Base-by-base conservation (phyloP, 2,888 invertebrate genomes). In the Eumerus sabulonum region DNA sequence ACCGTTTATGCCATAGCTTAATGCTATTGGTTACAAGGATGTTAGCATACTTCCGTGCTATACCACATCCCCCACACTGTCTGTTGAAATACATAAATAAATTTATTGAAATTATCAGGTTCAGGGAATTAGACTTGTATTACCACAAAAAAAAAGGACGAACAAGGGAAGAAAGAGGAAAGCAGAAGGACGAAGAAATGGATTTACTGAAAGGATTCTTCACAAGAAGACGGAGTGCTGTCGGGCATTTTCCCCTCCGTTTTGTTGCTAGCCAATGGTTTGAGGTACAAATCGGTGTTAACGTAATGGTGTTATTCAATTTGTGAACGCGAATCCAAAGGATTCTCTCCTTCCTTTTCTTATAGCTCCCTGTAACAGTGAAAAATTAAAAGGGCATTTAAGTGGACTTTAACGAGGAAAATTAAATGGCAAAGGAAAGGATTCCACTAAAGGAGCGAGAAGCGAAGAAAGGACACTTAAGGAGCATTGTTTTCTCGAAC, bases 41-140 rank as follows among this genome's bases (percentile, higher is more conserved):
- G 51, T 48, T 19, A 19, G 48, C 19, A 11, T 19, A 48, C n/a
- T 48, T 19, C 13, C 48, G 13, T 13, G 53, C 63, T 51, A 44
- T 53, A 42, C 51, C 63, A 53, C 63, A 63, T 63, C 63, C 51
- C 7, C 27, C 27, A 27, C 7, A 4, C 27, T 27, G 27, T 27
- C 7, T 27, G 27, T 27, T 27, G 27, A 27, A 27, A 27, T 27
- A 7, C 27, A 27, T 27, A 27, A 27, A 27, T 27, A 27, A 27
- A 1, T 19, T 47, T 19, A 19, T 47, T 47, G 47, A 47, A 47
- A 47, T 18, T 9, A 18, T 47, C 47, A 14, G 47, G 17, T 47
- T 47, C 11, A 27, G 19, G 18, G 47, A n/a, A 7, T 18, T 47
- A 27, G 27, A 16, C 47, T 47, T 14, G 44, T 47, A 9, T 17